phyloP scores from a whole-genome alignment of 1,140 invertebrate genomes.

The Drosophila rufa region DNA sequence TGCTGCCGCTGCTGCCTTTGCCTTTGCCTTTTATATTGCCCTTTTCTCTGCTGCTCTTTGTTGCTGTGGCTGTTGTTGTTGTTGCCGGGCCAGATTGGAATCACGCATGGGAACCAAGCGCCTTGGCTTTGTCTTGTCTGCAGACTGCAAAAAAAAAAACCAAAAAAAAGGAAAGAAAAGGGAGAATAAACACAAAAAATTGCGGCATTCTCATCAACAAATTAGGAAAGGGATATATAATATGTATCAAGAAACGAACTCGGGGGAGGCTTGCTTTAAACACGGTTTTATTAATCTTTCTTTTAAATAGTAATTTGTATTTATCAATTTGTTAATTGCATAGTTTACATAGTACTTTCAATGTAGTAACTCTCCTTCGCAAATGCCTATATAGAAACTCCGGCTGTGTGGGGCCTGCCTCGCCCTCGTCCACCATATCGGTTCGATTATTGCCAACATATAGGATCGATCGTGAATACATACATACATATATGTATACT shows the following conservation, averaged over 20 bases:
- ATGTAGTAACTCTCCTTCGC: constrained; percentile 45
- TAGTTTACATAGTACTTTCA: constrained; percentile 66
- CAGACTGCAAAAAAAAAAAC: constrained; percentile 44
- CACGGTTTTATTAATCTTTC: constrained; percentile 73
- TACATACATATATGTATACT: constrained; percentile 1
- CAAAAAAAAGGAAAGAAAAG: neutral
- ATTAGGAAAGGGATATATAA: constrained; percentile 25
- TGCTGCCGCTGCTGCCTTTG: constrained; percentile 50
- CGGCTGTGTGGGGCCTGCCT: constrained; percentile 9
- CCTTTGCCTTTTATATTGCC: constrained; percentile 73
- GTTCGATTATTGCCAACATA: constrained; percentile 55
- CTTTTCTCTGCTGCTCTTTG: constrained; percentile 61
- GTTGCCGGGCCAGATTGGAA: constrained; percentile 69
- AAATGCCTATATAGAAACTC: constrained; percentile 42
- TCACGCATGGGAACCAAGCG: constrained; percentile 82
- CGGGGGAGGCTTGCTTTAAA: constrained; percentile 50
- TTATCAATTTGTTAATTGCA: constrained; percentile 80
- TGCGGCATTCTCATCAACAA: constrained; percentile 52
- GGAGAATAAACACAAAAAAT: constrained; percentile 32
- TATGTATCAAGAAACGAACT: constrained; percentile 17
- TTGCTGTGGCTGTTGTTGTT: constrained; percentile 35
- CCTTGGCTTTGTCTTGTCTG: constrained; percentile 78
- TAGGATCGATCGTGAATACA: constrained; percentile 48
- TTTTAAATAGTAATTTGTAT: constrained; percentile 71
- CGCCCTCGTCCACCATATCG: constrained; percentile 6